Conservation (phyloP, 2,888 invertebrate genomes). For the Drosophila engyochracea region DNA sequence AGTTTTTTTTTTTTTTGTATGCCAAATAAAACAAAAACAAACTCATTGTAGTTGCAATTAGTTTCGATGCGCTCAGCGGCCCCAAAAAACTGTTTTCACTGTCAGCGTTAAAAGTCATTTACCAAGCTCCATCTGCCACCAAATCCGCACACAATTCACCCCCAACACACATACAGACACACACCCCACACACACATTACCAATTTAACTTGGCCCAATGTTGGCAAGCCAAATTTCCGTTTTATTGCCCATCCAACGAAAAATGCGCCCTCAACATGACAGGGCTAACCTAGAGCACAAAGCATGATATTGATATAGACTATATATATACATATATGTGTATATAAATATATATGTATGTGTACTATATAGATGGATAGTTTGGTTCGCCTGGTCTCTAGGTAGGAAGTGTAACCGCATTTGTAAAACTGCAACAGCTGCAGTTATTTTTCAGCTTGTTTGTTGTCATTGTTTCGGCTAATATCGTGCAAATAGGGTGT, state of each 20-base stretch:
- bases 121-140: slow-evolving; percentile 10
- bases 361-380: slow-evolving; percentile 6
- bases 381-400: slow-evolving; percentile 1
- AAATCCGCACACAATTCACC: background rate
- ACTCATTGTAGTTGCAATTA: slow-evolving; percentile 52
- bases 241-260: slow-evolving; percentile 35
- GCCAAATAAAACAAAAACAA: slow-evolving; percentile 20
- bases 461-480: slow-evolving; percentile 61
- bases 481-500: background rate
- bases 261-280: slow-evolving; percentile 53
- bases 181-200: background rate
- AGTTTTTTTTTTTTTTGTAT: slow-evolving; percentile 6
- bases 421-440: slow-evolving; percentile 80
- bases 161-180: background rate
- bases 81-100: slow-evolving; percentile 42
- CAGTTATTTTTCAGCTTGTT: slow-evolving; percentile 76
- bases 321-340: background rate
- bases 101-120: slow-evolving; percentile 65
- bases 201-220: slow-evolving; percentile 22
- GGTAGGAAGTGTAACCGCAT: slow-evolving; percentile 56
- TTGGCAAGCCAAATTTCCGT: slow-evolving; percentile 51
- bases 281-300: slow-evolving; percentile 5
- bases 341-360: background rate
- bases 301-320: slow-evolving; percentile 33
- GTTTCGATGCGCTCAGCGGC: slow-evolving; percentile 47